A percentile compares a stretch with the other conserved stretches of the same genome.
phyloP scores from a whole-genome alignment of 2,797 vertebrate genomes.

The Sparidentex hasta region DNA sequence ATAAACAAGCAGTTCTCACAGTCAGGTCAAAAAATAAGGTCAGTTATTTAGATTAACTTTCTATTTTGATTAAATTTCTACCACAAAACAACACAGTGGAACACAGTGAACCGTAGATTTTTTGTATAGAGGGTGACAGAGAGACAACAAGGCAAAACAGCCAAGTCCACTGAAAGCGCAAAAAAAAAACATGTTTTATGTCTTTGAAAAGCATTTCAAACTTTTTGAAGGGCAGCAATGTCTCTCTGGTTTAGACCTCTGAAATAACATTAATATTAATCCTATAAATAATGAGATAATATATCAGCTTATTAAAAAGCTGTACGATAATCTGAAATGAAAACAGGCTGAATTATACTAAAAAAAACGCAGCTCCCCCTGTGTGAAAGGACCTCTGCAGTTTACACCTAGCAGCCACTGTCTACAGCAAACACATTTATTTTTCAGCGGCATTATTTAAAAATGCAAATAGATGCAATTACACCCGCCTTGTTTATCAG shows the following conservation, averaged over 20 bases:
- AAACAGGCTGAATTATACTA: slow-evolving; percentile 46
- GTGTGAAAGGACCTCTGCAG: slow-evolving; percentile 15
- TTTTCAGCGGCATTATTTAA: slow-evolving; percentile 79
- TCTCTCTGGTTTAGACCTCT: slow-evolving; percentile 27
- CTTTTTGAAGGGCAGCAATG: slow-evolving; percentile 60
- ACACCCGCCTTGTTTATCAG: slow-evolving; percentile 83
- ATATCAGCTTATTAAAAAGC: slow-evolving; percentile 59
- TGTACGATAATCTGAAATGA: slow-evolving; percentile 55
- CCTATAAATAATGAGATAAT: slow-evolving; percentile 53
- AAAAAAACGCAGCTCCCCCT: not conserved
- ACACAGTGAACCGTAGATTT: not conserved
- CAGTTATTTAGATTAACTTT: too few species aligned
- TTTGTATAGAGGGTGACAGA: not conserved
- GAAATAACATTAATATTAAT: slow-evolving; percentile 47
- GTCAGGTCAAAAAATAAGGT: too few species aligned
- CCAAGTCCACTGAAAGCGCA: not conserved
- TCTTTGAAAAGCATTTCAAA: slow-evolving; percentile 43
- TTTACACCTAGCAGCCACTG: slow-evolving; percentile 67
- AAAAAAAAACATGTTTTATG: slow-evolving; percentile 5
- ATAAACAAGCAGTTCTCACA: too few species aligned
- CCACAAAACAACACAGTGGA: too few species aligned
- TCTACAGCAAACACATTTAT: slow-evolving; percentile 67
- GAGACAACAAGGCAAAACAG: not conserved
- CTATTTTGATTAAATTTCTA: too few species aligned
- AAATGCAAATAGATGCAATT: slow-evolving; percentile 87